A percentile compares a stretch with the other conserved stretches of the same genome.
Conservation (phyloP, 2,888 invertebrate species). For the Lasioglossum malachurum region DNA sequence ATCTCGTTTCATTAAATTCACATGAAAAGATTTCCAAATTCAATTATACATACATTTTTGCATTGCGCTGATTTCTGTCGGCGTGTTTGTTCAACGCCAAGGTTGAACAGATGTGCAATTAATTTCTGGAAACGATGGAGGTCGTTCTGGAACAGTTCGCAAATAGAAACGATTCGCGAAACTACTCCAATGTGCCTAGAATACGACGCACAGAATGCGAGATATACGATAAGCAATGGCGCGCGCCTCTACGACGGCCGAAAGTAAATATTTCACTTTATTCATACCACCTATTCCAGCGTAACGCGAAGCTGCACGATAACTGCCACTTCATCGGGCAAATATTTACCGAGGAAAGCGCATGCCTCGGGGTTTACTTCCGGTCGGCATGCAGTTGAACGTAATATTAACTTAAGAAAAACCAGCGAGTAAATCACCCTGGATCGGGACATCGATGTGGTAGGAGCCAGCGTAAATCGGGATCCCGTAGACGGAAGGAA, state of each 20-base stretch:
- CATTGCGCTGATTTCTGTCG: neutral
- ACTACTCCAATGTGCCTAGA: neutral
- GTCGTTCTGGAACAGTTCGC: neutral
- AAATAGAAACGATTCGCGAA: neutral
- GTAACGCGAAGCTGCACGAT: conserved; percentile 45
- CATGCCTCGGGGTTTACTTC: conserved; percentile 35
- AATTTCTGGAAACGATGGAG: neutral
- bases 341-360: conserved; percentile 57
- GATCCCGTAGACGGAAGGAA: neutral
- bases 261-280: conserved; percentile 63
- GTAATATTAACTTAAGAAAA: conserved; percentile 43
- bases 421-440: conserved; percentile 36
- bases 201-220: conserved; percentile 6
- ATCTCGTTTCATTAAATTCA: neutral
- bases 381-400: conserved; percentile 22
- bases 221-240: conserved; percentile 9
- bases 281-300: conserved; percentile 44
- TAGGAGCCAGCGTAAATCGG: neutral
- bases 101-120: neutral
- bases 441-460: neutral
- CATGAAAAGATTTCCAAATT: neutral
- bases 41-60: neutral
- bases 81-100: neutral
- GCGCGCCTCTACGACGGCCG: neutral
- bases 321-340: conserved; percentile 57